phyloP scores from a whole-genome alignment of 2,888 invertebrate genomes.

The Tortrix viridana region DNA sequence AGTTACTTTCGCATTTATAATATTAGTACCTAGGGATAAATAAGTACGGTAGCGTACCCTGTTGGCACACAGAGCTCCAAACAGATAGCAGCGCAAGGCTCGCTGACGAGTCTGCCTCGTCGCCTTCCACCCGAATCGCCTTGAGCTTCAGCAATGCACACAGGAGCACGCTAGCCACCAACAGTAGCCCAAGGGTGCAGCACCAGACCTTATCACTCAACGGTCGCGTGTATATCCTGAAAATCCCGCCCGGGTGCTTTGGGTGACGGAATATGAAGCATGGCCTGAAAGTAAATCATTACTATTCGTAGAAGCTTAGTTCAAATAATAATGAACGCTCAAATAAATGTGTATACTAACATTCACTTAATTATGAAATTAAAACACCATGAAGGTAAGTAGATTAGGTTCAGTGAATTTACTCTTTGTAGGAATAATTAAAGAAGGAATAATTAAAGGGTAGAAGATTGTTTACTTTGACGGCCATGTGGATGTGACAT shows the following conservation, averaged over 20 bases:
- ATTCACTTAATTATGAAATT: too few relatives aligned
- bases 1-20: too few relatives aligned
- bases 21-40: too few relatives aligned
- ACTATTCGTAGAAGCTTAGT: too few relatives aligned
- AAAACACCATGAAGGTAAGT: too few relatives aligned
- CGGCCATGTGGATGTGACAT: conserved; percentile 85
- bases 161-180: conserved; percentile 53
- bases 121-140: conserved; percentile 41
- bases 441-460: not conserved
- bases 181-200: conserved; percentile 65
- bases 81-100: conserved; percentile 75
- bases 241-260: conserved; percentile 82
- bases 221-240: conserved; percentile 86
- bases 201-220: conserved; percentile 85
- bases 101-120: conserved; percentile 64
- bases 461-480: conserved; percentile 73
- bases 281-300: conserved; percentile 67
- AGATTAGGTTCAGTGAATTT: too few relatives aligned
- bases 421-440: not conserved
- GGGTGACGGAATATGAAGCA: conserved; percentile 88
- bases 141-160: conserved; percentile 56
- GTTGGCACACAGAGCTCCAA: conserved; percentile 76
- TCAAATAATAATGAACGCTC: too few relatives aligned
- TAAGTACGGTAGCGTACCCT: conserved; percentile 60
- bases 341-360: too few relatives aligned